Base-by-base conservation (phyloP, 2,888 invertebrate species). In the Chloromyia formosa region DNA sequence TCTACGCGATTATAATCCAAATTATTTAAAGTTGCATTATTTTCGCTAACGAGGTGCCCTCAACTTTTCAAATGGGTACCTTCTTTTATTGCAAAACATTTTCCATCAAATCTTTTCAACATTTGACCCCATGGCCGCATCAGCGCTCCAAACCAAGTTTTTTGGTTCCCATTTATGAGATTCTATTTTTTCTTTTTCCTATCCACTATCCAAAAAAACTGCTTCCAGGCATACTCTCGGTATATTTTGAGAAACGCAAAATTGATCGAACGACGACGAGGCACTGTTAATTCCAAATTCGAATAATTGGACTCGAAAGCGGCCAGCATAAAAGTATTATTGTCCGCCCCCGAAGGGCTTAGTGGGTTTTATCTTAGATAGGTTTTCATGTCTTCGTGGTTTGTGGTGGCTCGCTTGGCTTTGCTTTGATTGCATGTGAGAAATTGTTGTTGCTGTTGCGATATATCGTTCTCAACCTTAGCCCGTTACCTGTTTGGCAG, bases 291-390 rank as follows among this genome's bases (percentile, higher is more conserved):
- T 14, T 35, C 49, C 66, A 62, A 62, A 62, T 62, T 35, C 62
- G 40, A 40, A 40, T 66, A 66, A 66, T 66, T 66, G 66, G 42
- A 42, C 66, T 66, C 49, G 49, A 66, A 66, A 49, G 40, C n/a
- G 71, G 71, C 71, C 40, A 69, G 42, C 58, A 56, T 27, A 35
- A 58, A 40, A 71, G n/a, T 40, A 58, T 56, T 71, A 71, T 71
- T 71, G 58, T 35, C 2, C 27, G 27, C 40, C 71, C 69, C 71
- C 71, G 23, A 71, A 71, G 71, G 71, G 71, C 56, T 58, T 71
- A 40, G 27, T 35, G 27, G 3, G 56, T 35, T 7, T 20, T 58
- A 56, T 71, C 58, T 58, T 4, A 18, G 56, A 40, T 58, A 58
- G 58, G 40, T 58, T 53, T 35, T 23, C 68, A 62, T 40, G 40